Evolutionary conservation across 2,888 invertebrate species (phyloP).

Genomic region (Loripinus fragilis): DNA sequence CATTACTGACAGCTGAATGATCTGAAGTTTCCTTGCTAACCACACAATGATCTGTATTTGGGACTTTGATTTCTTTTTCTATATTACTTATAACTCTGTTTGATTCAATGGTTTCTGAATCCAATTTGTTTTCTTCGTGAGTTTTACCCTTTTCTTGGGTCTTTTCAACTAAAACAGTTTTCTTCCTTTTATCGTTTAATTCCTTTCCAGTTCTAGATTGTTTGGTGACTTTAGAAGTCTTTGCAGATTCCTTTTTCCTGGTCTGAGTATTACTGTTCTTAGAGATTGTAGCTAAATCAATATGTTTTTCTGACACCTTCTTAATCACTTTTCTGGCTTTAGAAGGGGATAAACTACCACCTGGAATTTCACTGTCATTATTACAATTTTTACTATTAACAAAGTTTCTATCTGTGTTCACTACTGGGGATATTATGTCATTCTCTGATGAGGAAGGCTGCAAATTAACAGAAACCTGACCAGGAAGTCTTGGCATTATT

Average conservation of each 20-base stretch:
- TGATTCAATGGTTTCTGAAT: background rate
- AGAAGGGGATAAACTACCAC: background rate
- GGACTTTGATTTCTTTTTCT: too few species aligned
- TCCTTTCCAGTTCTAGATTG: background rate
- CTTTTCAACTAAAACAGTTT: background rate
- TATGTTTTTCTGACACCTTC: too few species aligned
- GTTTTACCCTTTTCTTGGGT: background rate
- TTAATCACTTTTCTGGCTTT: too few species aligned
- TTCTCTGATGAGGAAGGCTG: background rate
- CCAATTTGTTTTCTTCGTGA: background rate
- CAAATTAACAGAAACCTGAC: background rate
- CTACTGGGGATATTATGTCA: background rate
- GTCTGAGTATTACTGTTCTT: background rate
- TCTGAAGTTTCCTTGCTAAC: background rate
- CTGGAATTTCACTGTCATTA: constrained; percentile 1
- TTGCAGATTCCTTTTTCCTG: background rate
- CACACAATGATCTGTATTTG: too few species aligned
- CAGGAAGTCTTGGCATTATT: background rate
- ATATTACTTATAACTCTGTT: background rate
- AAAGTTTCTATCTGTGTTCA: background rate
- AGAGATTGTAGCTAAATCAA: too few species aligned
- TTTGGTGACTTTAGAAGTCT: background rate
- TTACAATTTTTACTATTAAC: background rate
- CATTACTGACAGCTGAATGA: background rate
- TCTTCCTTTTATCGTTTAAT: background rate